Evolutionary conservation across 2,888 invertebrate genomes (phyloP), one percentile per base, ranked within the genome.

Genomic region (Trichacis sp.): DNA sequence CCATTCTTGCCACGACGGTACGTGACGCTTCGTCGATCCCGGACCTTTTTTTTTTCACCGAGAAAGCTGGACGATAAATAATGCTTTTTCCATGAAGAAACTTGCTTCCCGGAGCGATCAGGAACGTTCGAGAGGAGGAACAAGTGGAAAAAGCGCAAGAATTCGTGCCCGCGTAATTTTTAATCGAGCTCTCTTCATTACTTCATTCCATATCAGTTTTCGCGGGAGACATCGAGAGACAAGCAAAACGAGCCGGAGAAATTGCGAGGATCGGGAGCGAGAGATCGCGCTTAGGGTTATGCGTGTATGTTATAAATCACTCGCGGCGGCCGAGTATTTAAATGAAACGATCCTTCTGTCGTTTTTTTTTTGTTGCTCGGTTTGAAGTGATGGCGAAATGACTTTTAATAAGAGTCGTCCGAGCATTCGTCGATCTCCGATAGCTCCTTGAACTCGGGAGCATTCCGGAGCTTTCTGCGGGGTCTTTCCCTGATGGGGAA

Each of bases 21-120:
- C 83, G 83, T 82, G 83, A 83, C 78, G 80, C 70, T 75, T 77
- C 75, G 78, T 76, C 42, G 62, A 52, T 55, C 66, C 52, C 47
- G 55, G 33, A 54, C 48, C n/a, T n/a, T n/a, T n/a, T n/a, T n/a
- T n/a, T 57, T 58, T 56, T 55, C 49, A 17, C 43, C 18, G 19
- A 40, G 43, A 57, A 30, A 38, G 33, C 33, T 18, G 45, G 45
- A 19, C 18, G 45, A 59, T 58, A 66, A 66, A 66, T 66, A 58
- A 66, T 58, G 57, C 58, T 36, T 40, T 11, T 30, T 30, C 48
- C 49, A 24, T 24, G 24, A 24, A 24, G 24, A 24, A 24, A 5
- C 24, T n/a, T n/a, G n/a, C n/a, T n/a, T n/a, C n/a, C n/a, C n/a
- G n/a, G n/a, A n/a, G n/a, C n/a, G n/a, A n/a, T n/a, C n/a, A n/a